These are phyloP conservation scores for Hylaeus anthracinus DNA, from an alignment of 1,140 invertebrate species.

Conservation along the genomic window DNA sequence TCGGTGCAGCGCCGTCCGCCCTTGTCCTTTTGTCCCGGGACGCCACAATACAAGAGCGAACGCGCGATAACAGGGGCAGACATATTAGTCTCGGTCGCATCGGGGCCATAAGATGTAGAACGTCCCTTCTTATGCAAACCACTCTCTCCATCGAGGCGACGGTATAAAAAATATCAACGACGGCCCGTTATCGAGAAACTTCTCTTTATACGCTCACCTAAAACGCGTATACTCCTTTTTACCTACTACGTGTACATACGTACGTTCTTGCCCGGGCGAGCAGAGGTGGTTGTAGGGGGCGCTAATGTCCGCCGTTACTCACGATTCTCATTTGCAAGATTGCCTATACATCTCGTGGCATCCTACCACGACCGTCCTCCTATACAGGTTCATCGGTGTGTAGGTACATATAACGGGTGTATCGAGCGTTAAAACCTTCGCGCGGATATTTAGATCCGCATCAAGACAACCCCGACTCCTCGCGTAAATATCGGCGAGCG, in stretches of 20 bases:
- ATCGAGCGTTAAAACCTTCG: slow-evolving; percentile 32
- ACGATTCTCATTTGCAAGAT: slow-evolving; percentile 81
- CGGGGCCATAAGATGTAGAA: slow-evolving; percentile 17
- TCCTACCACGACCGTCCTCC: slow-evolving; percentile 75
- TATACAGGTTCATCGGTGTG: slow-evolving; percentile 66
- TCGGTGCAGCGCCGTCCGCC: neutral
- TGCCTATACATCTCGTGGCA: slow-evolving; percentile 79
- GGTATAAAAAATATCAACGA: slow-evolving; percentile 61
- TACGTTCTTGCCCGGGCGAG: slow-evolving; percentile 35
- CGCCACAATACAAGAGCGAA: slow-evolving; percentile 21
- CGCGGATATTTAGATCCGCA: slow-evolving; percentile 18
- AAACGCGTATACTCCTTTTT: slow-evolving; percentile 48
- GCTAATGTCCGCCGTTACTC: slow-evolving; percentile 79
- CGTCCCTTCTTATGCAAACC: slow-evolving; percentile 45
- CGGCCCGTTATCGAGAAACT: slow-evolving; percentile 59
- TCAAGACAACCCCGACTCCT: neutral
- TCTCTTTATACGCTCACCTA: slow-evolving; percentile 55
- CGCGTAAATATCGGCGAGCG: neutral
- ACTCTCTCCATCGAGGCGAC: slow-evolving; percentile 42
- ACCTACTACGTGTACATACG: slow-evolving; percentile 21
- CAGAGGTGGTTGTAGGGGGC: slow-evolving; percentile 63
- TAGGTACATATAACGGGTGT: slow-evolving; percentile 70
- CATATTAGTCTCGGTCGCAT: slow-evolving; percentile 20
- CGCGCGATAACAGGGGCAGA: slow-evolving; percentile 26
- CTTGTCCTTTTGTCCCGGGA: slow-evolving; percentile 38